Evolutionary conservation across 1,140 invertebrate genomes (phyloP), one percentile per base, ranked within the genome.

Genomic region (Cardiocondyla obscurior): DNA sequence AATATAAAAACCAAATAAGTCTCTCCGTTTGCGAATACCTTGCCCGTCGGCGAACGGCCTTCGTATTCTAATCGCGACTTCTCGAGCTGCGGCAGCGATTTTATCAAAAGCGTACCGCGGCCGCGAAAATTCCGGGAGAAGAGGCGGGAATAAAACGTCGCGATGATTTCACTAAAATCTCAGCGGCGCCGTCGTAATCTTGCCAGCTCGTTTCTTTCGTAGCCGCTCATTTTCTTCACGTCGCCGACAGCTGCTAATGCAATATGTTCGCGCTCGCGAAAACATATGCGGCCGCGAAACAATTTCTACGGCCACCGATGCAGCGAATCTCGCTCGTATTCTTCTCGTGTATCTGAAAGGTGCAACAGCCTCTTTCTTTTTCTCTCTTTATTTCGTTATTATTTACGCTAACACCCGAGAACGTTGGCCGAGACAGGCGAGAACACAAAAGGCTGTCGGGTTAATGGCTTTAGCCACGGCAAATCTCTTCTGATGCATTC

Each of bases 181-280:
- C 55, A 10, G 55, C 55, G n/a, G 72, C 55, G 22, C 33, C 73
- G 60, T 46, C 33, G 55, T 57, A 77, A 77, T 67, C 74, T 77
- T 67, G 46, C 60, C 36, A 5, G 46, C 60, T 51, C 19, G 60
- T 65, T 77, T 77, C 74, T 67, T 77, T 67, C 74, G 39, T 60
- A 77, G 19, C 74, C 33, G 46, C 74, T 77, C 60, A 77, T 77
- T 77, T 77, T 77, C 74, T 67, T 77, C 60, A 77, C 60, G 74
- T 77, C 74, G 74, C 74, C 74, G 74, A 77, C 74, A 77, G 60
- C 74, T 77, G 74, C 74, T 77, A 77, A 77, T 77, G 74, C 74
- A 77, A 77, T 77, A 77, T 67, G 74, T 77, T 77, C 19, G 74
- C 14, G 74, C 46, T 65, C 60, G 60, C 60, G 74, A 51, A 77